Percentiles rank a stretch among this genome's conserved stretches.
Conservation (phyloP, 1,140 invertebrate genomes). For the Steinernema feltiae region DNA sequence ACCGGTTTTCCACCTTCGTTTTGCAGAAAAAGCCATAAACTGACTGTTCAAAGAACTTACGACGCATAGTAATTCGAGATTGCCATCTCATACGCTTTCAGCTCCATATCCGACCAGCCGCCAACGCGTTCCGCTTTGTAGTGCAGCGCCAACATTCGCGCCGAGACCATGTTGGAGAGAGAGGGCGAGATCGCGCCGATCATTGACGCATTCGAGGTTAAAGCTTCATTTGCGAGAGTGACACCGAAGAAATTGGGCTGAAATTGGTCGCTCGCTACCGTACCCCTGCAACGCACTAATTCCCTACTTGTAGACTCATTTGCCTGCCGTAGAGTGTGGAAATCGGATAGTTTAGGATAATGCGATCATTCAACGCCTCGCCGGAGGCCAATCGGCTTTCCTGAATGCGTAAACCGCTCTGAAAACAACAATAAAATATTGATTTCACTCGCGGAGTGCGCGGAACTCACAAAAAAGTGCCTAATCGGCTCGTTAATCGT, state of each 20-base stretch:
- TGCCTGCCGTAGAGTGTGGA: conserved; percentile 31
- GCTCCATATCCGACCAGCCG: conserved; percentile 43
- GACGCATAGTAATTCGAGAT: conserved; percentile 39
- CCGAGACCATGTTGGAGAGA: conserved; percentile 43
- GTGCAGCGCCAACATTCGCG: conserved; percentile 54
- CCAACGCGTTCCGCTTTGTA: conserved; percentile 49
- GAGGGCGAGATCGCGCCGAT: conserved; percentile 5
- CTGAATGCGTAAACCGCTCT: conserved; percentile 28
- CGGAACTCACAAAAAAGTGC: conserved; percentile 28
- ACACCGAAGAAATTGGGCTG: conserved; percentile 31
- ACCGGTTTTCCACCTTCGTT: no score
- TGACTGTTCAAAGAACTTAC: no score
- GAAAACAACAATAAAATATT: neutral
- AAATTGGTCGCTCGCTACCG: no score
- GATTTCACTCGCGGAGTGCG: neutral
- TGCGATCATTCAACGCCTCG: conserved; percentile 26
- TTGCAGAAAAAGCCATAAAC: no score
- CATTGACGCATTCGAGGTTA: neutral
- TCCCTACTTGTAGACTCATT: conserved; percentile 30
- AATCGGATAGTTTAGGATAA: conserved; percentile 33
- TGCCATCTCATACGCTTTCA: conserved; percentile 52
- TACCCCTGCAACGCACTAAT: neutral
- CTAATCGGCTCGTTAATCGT: conserved; percentile 53
- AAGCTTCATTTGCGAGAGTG: conserved; percentile 8
- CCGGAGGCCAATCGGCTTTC: conserved; percentile 17